Evolutionary conservation across 92 coral and sea anemone species (phyloP).

Genomic region (Phenganax marumi): DNA sequence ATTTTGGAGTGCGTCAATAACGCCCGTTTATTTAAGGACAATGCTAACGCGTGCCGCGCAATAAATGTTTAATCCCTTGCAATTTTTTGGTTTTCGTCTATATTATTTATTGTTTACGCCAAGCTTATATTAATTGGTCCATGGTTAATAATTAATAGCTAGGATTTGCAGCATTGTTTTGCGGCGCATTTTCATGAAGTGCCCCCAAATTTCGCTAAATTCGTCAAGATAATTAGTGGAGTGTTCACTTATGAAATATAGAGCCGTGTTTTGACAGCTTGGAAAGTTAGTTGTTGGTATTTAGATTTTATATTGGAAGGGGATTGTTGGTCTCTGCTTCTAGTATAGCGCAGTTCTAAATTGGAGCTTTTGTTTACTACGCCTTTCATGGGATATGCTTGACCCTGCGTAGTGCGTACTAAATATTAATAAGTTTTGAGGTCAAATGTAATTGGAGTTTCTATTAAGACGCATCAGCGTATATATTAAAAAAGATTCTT

Average conservation of each 20-base stretch:
- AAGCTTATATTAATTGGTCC: slow-evolving; percentile 19
- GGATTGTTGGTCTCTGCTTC: no score
- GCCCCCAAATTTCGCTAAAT: slow-evolving; percentile 27
- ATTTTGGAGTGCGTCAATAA: not conserved
- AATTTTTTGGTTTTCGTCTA: slow-evolving; percentile 3
- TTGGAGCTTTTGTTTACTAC: not conserved
- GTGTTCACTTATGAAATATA: not conserved
- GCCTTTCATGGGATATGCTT: not conserved
- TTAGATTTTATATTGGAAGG: no score
- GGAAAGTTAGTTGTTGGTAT: no score
- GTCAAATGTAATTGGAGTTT: not conserved
- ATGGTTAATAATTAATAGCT: slow-evolving; percentile 21
- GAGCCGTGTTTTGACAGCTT: not conserved
- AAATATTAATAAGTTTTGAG: not conserved
- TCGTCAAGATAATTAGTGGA: slow-evolving; percentile 17
- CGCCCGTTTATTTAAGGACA: not conserved
- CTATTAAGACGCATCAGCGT: not conserved
- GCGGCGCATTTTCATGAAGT: not conserved
- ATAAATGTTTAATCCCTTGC: slow-evolving; percentile 3
- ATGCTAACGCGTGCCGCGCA: not conserved
- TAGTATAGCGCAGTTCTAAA: not conserved
- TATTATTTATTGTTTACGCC: slow-evolving; percentile 21
- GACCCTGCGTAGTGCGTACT: not conserved
- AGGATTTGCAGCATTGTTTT: not conserved
- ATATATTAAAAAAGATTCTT: slow-evolving; percentile 1